Base-by-base conservation (phyloP, 2,797 vertebrate genomes). In the Chiloscyllium punctatum region DNA sequence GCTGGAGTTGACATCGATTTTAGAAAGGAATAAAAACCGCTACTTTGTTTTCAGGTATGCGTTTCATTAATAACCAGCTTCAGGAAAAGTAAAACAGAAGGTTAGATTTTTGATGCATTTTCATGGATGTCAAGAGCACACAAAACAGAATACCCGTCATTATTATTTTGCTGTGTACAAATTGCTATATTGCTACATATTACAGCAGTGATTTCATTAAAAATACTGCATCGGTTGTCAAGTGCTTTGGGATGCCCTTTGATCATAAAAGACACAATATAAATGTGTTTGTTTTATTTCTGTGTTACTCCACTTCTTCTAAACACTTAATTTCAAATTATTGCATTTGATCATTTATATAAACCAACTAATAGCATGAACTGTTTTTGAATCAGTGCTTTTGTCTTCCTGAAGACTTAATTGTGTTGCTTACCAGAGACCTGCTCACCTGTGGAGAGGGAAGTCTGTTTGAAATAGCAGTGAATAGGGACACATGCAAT, bases 241-340 rank as follows among this genome's bases (percentile, higher is more conserved):
- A 33, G 7, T 15, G 13, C 30, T 77, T 77, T 77, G 74, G 74
- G 74, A 77, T 25, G 5, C 5, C 13, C 9, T 33, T 1, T 33
- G 71, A 27, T 27, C 25, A 72, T 30, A n/a, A 77, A 77, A 77
- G 74, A 71, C 21, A 25, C 21, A 25, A 77, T 77, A 77, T 11
- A 77, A 77, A 33, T 33, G 13, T 33, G 33, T 5, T 27, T 9
- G 30, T n/a, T 33, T 13, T 77, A 30, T 77, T 77, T 77, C 74
- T 77, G 74, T n/a, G 30, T 42, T 42, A 18, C n/a, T 42, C 37
- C 84, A 37, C 57, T 90, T 4, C 21, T 91, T 91, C 88, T 7
- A 91, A 91, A 91, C n/a, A 15, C 53, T 66, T 33, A 91, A n/a
- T 91, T 91, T 91, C 30, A 91, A 91, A 62, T 66, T n/a, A n/a